A percentile compares a stretch with the other conserved stretches of the same genome.
phyloP scores from a whole-genome alignment of 2,797 vertebrate genomes.

The Pangasius macronema region DNA sequence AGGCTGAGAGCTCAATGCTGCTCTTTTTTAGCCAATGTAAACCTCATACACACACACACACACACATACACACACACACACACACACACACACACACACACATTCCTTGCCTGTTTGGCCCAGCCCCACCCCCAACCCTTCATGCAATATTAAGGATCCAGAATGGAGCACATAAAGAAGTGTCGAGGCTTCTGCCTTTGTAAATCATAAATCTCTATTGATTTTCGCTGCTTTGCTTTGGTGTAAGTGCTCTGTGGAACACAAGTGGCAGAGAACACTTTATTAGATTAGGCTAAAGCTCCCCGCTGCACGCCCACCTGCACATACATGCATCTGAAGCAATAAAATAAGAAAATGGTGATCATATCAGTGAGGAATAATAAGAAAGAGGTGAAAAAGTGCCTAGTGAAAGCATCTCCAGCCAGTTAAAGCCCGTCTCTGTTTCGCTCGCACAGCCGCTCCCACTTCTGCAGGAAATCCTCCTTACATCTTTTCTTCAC shows the following conservation, averaged over 20 bases:
- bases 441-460: constrained; percentile 14
- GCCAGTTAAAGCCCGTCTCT: background rate
- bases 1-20: constrained; percentile 16
- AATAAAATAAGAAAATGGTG: background rate
- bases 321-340: constrained; percentile 8
- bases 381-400: background rate
- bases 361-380: background rate
- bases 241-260: constrained; percentile 83
- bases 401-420: background rate
- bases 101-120: background rate
- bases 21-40: constrained; percentile 42
- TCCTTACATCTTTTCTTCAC: constrained; percentile 23
- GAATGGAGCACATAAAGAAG: constrained; percentile 98
- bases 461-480: constrained; percentile 42
- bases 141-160: constrained; percentile 99
- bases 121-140: constrained; percentile 66
- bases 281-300: constrained; percentile 89
- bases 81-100: constrained; percentile 25
- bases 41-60: constrained; percentile 42
- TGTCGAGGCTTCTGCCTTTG: constrained; percentile 91
- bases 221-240: constrained; percentile 81
- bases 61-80: constrained; percentile 52
- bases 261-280: constrained; percentile 89
- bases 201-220: constrained; percentile 99
- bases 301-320: constrained; percentile 15